Evolutionary conservation across 2,797 vertebrate genomes (phyloP).

Genomic region (Ctenochaetus hawaiiensis): DNA sequence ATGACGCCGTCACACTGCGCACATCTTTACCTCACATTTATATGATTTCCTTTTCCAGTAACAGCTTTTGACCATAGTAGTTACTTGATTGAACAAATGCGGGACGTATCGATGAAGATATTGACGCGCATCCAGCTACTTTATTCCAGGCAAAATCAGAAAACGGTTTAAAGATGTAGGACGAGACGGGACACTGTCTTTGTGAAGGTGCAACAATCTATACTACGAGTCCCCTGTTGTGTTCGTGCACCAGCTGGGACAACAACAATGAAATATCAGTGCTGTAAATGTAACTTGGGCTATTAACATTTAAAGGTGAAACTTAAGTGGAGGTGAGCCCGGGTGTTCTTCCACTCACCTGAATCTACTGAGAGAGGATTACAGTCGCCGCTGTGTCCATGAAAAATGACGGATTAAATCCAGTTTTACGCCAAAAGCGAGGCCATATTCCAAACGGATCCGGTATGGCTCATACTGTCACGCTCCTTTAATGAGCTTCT

Average conservation of each 20-base stretch:
- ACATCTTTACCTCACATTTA: constrained; percentile 57
- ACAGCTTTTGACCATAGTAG: constrained; percentile 13
- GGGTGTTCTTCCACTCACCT: constrained; percentile 68
- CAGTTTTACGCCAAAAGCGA: constrained; percentile 34
- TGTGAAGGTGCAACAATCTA: constrained; percentile 6
- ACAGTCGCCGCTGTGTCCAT: constrained; percentile 51
- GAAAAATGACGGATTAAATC: constrained; percentile 52
- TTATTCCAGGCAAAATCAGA: neutral
- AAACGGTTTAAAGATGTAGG: neutral
- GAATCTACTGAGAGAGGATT: constrained; percentile 41
- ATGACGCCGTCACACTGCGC: constrained; percentile 71
- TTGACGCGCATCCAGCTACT: neutral
- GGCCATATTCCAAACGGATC: constrained; percentile 38
- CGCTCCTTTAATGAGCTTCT: constrained; percentile 54
- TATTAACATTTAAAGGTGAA: constrained; percentile 14
- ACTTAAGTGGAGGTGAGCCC: neutral
- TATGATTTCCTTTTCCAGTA: constrained; percentile 31
- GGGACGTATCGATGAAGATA: neutral
- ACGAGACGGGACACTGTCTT: neutral
- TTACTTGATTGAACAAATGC: constrained; percentile 14
- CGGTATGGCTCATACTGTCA: constrained; percentile 28
- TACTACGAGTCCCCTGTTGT: neutral
- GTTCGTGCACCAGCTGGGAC: constrained; percentile 10
- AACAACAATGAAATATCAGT: neutral
- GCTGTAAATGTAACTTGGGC: constrained; percentile 8